Evolutionary conservation across 2,113 vertebrate genomes (phyloP).

Genomic region (Dasyprocta punctata): DNA sequence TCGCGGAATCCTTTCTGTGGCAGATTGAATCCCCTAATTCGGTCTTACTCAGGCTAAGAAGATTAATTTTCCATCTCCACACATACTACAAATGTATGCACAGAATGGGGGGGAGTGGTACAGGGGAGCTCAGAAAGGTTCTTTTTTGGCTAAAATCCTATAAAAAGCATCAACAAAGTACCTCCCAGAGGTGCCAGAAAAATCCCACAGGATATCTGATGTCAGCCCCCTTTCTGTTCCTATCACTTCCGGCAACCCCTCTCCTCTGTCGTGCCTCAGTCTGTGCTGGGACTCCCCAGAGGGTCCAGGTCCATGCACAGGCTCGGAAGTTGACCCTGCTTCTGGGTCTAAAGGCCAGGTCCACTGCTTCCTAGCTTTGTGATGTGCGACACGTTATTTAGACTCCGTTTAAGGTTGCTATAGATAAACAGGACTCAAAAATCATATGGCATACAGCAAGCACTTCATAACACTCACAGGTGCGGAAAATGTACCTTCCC

Average conservation of each 20-base stretch:
- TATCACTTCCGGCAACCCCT: not conserved
- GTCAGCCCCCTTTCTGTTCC: not conserved
- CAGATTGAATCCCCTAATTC: slow-evolving; percentile 69
- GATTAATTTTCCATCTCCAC: slow-evolving; percentile 59
- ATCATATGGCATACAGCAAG: not conserved
- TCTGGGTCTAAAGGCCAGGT: not conserved
- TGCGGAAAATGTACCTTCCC: not conserved
- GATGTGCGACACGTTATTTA: not conserved
- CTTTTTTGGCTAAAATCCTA: not conserved
- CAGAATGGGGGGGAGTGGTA: not conserved
- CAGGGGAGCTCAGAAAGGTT: not conserved
- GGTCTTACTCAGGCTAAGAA: slow-evolving; percentile 60
- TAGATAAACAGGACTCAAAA: rapidly evolving
- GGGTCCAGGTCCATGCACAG: not conserved
- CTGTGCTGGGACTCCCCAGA: not conserved
- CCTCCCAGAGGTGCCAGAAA: not conserved
- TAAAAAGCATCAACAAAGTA: not conserved
- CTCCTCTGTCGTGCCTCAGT: not conserved
- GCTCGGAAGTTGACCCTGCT: not conserved
- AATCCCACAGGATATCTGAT: not conserved
- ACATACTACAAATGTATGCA: not conserved
- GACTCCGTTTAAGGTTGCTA: not conserved
- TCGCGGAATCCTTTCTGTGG: slow-evolving; percentile 47
- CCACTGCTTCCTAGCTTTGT: not conserved
- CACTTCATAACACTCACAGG: not conserved